Percentiles rank a stretch among this genome's conserved stretches.
Conservation (phyloP, 2,113 vertebrate genomes). For the Puma concolor region DNA sequence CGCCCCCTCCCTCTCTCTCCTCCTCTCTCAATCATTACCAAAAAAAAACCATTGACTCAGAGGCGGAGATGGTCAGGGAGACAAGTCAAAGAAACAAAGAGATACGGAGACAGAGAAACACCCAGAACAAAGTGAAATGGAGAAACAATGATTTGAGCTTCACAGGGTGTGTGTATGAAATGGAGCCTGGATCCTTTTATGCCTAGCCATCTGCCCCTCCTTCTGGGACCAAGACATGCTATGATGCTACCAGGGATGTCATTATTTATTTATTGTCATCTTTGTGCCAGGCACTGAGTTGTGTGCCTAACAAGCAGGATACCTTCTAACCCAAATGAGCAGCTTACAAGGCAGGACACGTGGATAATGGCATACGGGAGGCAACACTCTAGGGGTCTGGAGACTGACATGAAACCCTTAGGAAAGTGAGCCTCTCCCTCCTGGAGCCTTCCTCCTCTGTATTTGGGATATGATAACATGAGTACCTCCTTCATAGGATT, state of each 20-base stretch:
- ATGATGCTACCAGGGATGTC: background rate
- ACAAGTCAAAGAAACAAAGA: background rate
- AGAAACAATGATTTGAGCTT: background rate
- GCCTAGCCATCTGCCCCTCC: background rate
- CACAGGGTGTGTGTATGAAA: background rate
- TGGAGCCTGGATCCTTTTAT: background rate
- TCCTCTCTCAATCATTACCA: background rate
- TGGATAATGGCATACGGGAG: background rate
- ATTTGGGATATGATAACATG: background rate
- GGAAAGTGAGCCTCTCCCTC: background rate
- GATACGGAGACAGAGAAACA: background rate
- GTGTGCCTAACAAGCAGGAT: background rate
- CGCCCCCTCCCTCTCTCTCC: no score
- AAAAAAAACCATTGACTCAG: background rate
- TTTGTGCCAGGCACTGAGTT: background rate
- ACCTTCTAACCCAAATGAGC: background rate
- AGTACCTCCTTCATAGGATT: background rate
- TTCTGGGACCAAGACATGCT: background rate
- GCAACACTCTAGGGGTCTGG: background rate
- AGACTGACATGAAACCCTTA: background rate
- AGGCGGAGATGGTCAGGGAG: background rate
- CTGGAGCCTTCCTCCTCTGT: background rate
- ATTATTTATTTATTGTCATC: background rate
- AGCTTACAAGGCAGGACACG: background rate
- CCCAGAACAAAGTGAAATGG: background rate